Evolutionary conservation across 2,888 invertebrate genomes (phyloP), one percentile per base, ranked within the genome.

Genomic region (Chorisops tibialis): DNA sequence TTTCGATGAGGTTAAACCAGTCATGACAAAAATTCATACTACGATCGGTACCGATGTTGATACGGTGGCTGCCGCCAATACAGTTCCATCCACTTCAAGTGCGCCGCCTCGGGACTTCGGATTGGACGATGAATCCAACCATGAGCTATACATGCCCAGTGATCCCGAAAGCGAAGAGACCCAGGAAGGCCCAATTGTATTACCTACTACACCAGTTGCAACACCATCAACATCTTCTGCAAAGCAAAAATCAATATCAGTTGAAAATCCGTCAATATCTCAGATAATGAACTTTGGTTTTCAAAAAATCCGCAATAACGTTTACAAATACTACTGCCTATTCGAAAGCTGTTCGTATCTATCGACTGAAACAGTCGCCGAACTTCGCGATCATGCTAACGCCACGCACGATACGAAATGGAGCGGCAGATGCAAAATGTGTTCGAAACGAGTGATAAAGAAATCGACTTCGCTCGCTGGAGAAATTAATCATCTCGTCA

Each of bases 331-430:
- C 16, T 18, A 48, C 14, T 59, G 59, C 22, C 21, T 59, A 7
- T n/a, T 47, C n/a, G 9, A n/a, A 16, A 30, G 22, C 14, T 59
- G 59, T 21, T 11, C 6, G 12, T 19, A 21, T 6, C 4, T 5
- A 7, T 11, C 48, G 30, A 19, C 24, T n/a, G 39, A 35, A 16
- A 16, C 18, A 7, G 12, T 59, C 3, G 59, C 45, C 11, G 59
- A 59, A 9, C 37, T 59, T 6, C 47, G 59, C 9, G 48, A 22
- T 24, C 59, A 59, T 37, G n/a, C 48, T 2, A 30, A 35, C n/a
- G 1, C 41, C 4, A 7, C 18, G n/a, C 47, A 59, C 21, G 7
- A 18, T 5, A 35, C 14, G 7, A 47, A 59, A n/a, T 59, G 59
- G 59, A 11, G 37, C 16, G 59, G 59, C 14, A 16, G 37, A 24